A percentile compares a stretch with the other conserved stretches of the same genome.
Evolutionary conservation across 2,797 vertebrate species (phyloP).

Genomic region (Sebastes kiyomatsui): DNA sequence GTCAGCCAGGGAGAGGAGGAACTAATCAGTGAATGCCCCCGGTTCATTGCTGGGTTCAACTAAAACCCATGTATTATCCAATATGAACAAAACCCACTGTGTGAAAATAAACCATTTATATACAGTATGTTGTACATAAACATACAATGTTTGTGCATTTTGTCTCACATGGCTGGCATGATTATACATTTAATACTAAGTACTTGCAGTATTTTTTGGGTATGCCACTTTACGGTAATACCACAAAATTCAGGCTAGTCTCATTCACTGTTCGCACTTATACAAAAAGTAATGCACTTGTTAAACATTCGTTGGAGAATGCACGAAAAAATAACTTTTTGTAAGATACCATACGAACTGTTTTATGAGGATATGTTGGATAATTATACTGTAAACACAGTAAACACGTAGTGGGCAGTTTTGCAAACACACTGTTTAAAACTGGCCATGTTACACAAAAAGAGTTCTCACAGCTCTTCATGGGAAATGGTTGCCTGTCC

Average conservation of each 20-base stretch:
- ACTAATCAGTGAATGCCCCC: conserved; percentile 1
- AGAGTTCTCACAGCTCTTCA: conserved; percentile 14
- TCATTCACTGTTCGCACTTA: background rate
- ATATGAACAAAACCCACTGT: background rate
- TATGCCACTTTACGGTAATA: background rate
- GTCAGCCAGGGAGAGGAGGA: conserved; percentile 1
- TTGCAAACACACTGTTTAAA: conserved; percentile 21
- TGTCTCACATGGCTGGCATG: background rate
- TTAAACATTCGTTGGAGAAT: background rate
- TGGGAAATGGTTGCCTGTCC: conserved; percentile 22
- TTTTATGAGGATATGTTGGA: background rate
- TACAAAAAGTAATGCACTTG: background rate
- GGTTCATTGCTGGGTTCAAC: background rate
- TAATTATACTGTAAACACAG: background rate
- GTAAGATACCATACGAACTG: background rate
- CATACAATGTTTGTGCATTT: background rate
- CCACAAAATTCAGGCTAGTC: conserved; percentile 24
- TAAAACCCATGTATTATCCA: background rate
- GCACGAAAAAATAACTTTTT: background rate
- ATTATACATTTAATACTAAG: background rate
- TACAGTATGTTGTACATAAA: background rate
- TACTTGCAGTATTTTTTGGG: background rate
- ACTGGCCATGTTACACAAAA: background rate
- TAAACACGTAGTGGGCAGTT: conserved; percentile 12
- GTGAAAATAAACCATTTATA: background rate